Evolutionary conservation across 92 coral and sea anemone species (phyloP).

Genomic region (Desmophyllum pertusum): DNA sequence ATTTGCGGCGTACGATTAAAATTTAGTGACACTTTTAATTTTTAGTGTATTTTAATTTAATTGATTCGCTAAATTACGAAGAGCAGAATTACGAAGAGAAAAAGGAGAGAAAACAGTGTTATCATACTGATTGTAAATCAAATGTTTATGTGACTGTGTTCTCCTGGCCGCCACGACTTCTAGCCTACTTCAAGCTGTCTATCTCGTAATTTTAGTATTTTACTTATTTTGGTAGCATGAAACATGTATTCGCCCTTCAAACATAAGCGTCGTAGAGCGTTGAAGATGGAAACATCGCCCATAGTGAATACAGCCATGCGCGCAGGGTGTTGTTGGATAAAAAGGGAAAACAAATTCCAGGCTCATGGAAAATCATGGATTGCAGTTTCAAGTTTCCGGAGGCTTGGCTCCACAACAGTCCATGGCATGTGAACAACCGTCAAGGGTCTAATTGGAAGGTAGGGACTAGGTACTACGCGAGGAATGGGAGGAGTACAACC

Average conservation of each 20-base stretch:
- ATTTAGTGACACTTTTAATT: too few relatives aligned
- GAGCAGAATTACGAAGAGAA: too few relatives aligned
- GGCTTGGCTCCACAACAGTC: constrained; percentile 96
- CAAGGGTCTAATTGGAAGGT: constrained; percentile 77
- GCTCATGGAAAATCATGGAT: constrained; percentile 64
- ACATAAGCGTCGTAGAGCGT: constrained; percentile 88
- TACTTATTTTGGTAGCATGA: constrained; percentile 50
- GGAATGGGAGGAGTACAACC: background rate
- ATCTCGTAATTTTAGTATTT: background rate
- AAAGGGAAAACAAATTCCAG: constrained; percentile 26
- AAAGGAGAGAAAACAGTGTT: too few relatives aligned
- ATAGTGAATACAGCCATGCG: constrained; percentile 88
- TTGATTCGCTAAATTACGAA: too few relatives aligned
- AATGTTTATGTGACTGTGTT: too few relatives aligned
- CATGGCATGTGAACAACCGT: constrained; percentile 82
- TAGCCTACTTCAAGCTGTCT: too few relatives aligned
- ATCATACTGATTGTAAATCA: too few relatives aligned
- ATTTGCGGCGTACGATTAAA: too few relatives aligned
- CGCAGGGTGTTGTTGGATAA: constrained; percentile 69
- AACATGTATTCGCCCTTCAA: constrained; percentile 77
- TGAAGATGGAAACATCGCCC: constrained; percentile 92
- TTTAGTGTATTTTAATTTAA: too few relatives aligned
- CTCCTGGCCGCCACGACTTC: too few relatives aligned
- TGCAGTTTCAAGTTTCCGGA: constrained; percentile 82
- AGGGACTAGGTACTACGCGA: background rate